phyloP scores from a whole-genome alignment of 2,797 vertebrate genomes.

The Enteromius treurensis region DNA sequence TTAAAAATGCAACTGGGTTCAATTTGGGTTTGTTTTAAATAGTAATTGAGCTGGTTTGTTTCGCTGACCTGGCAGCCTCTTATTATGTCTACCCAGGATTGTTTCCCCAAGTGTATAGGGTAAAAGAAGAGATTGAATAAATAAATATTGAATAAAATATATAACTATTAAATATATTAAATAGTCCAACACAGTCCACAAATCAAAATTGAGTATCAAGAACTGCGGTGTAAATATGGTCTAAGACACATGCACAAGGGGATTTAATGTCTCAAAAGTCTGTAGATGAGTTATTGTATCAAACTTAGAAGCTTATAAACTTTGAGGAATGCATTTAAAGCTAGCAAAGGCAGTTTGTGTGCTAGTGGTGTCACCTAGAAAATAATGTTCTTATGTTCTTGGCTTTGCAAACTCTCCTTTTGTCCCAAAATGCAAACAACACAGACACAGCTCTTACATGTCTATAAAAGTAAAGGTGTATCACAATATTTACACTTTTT shows the following conservation, averaged over 20 bases:
- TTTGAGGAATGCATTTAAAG: not conserved
- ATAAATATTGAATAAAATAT: no score
- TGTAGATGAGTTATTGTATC: conserved; percentile 59
- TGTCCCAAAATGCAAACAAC: not conserved
- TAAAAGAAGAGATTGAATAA: no score
- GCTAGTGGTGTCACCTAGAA: not conserved
- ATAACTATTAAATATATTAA: not conserved
- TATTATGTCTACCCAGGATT: no score
- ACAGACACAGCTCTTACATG: not conserved
- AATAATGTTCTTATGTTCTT: no score
- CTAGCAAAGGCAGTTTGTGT: not conserved
- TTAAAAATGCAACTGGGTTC: no score
- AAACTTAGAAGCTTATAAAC: conserved; percentile 3
- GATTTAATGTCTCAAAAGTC: not conserved
- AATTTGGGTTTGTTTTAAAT: no score
- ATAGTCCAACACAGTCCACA: no score
- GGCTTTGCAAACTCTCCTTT: not conserved
- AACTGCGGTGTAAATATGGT: not conserved
- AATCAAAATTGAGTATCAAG: not conserved
- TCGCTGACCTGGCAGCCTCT: no score
- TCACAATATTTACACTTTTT: not conserved
- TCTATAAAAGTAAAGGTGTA: no score
- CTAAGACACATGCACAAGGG: not conserved
- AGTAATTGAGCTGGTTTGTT: no score
- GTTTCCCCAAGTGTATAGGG: no score